These are phyloP conservation scores for Dendrocincla fuliginosa DNA, from an alignment of 2,797 vertebrate species.

Conservation along the genomic window DNA sequence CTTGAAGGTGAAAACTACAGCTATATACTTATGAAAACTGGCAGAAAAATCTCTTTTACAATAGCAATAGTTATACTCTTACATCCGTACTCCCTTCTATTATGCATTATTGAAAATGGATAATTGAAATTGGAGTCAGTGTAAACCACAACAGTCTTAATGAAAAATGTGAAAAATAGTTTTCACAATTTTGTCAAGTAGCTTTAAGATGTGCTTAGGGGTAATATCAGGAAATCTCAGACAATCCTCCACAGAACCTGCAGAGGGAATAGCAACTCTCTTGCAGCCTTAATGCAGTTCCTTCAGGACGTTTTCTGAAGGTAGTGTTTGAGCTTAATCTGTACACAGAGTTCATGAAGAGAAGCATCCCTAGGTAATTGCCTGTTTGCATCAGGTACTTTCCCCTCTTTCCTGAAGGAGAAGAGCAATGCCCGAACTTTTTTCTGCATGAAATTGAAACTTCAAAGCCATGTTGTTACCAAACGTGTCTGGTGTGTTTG, in stretches of 20 bases:
- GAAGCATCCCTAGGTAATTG: neutral
- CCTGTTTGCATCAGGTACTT: neutral
- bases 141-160: neutral
- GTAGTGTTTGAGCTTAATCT: neutral
- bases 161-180: neutral
- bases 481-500: neutral
- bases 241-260: neutral
- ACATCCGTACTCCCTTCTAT: neutral
- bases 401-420: neutral
- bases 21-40: neutral
- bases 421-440: neutral
- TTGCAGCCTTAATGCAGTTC: neutral
- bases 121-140: neutral
- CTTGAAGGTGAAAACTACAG: neutral
- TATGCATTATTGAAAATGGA: neutral
- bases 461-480: neutral
- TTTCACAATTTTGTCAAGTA: neutral
- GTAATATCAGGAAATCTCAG: neutral
- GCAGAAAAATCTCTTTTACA: neutral
- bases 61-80: neutral
- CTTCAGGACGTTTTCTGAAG: neutral
- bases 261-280: neutral
- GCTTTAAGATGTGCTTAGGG: neutral
- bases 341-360: neutral
- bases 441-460: neutral